Conservation (phyloP, 2,113 vertebrate species). For the Lagopus muta region DNA sequence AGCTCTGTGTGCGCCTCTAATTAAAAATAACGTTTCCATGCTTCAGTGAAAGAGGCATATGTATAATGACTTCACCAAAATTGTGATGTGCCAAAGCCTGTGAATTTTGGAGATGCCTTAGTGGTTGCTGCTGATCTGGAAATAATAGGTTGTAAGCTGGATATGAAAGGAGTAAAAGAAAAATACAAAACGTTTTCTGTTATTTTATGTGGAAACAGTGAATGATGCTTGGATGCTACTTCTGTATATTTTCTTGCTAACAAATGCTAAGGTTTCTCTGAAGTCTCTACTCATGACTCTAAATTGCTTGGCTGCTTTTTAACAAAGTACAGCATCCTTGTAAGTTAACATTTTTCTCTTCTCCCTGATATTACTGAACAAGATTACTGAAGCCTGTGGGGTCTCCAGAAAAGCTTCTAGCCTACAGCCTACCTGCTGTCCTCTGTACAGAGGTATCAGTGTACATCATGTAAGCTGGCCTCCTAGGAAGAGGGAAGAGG, state of each 20-base stretch:
- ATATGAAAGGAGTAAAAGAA: neutral
- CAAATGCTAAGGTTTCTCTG: neutral
- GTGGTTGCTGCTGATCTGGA: neutral
- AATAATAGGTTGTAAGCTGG: neutral
- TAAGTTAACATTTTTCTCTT: neutral
- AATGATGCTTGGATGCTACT: neutral
- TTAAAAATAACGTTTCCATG: neutral
- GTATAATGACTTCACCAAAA: neutral
- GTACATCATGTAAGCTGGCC: neutral
- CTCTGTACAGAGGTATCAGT: neutral
- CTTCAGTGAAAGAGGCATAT: neutral
- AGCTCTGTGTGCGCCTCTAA: neutral
- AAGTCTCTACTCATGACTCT: neutral
- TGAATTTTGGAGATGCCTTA: neutral
- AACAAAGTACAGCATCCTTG: accelerated
- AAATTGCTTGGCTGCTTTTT: neutral
- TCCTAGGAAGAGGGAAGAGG: neutral
- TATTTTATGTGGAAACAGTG: neutral
- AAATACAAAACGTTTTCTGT: neutral
- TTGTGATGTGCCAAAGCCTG: neutral
- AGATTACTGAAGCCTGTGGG: neutral
- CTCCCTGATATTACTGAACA: neutral
- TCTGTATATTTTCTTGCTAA: neutral
- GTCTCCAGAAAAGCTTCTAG: neutral
- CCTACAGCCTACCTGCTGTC: neutral